Percentiles rank a stretch among this genome's conserved stretches.
Conservation (phyloP, 1,140 invertebrate genomes). For the Zeugodacus cucurbitae region DNA sequence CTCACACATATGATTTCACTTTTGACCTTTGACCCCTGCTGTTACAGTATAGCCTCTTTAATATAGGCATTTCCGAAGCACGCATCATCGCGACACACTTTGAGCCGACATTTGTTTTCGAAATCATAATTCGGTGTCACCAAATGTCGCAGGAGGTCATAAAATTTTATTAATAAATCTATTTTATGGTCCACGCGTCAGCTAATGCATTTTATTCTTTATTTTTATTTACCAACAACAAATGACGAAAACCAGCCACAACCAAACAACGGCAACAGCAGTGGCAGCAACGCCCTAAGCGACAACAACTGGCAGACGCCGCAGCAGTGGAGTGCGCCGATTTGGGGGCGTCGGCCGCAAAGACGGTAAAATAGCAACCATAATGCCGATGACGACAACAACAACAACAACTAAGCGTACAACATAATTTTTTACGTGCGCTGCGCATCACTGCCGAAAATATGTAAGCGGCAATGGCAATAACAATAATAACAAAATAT, state of each 20-base stretch:
- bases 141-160: conserved; percentile 53
- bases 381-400: neutral
- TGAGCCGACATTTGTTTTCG: conserved; percentile 58
- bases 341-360: neutral
- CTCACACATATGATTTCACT: too few relatives aligned
- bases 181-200: conserved; percentile 56
- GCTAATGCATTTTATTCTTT: conserved; percentile 51
- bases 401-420: conserved; percentile 40
- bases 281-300: neutral
- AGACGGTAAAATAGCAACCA: neutral
- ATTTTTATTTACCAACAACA: conserved; percentile 6
- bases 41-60: too few relatives aligned
- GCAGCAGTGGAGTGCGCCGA: neutral
- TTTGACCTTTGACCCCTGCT: too few relatives aligned
- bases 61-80: too few relatives aligned
- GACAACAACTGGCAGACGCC: neutral
- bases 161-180: conserved; percentile 65
- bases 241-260: neutral
- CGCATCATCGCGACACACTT: conserved; percentile 46
- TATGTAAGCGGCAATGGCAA: neutral
- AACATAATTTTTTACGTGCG: conserved; percentile 47
- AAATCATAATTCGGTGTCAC: conserved; percentile 7
- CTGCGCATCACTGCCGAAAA: conserved; percentile 43
- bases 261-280: neutral
- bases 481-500: neutral